Evolutionary conservation across 2,113 vertebrate genomes (phyloP).

Genomic region (Martes martes): DNA sequence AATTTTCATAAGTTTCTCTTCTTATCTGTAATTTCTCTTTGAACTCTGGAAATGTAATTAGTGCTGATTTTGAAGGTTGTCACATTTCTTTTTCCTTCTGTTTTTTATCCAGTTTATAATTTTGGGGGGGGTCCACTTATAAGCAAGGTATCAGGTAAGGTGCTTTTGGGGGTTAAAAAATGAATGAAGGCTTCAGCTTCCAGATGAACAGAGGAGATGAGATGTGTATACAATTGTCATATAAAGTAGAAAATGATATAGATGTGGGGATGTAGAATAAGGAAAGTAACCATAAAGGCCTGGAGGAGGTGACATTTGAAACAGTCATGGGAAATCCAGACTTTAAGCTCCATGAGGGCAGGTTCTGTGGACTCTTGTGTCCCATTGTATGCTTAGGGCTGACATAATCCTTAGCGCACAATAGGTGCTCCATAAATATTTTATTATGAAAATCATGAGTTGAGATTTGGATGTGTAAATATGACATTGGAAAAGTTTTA

Average conservation of each 20-base stretch:
- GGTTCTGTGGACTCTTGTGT: neutral
- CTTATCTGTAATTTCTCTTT: neutral
- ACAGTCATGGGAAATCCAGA: neutral
- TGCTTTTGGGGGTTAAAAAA: neutral
- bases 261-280: neutral
- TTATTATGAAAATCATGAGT: neutral
- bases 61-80: slow-evolving; percentile 12
- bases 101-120: neutral
- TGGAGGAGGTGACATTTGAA: neutral
- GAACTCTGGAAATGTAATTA: slow-evolving; percentile 18
- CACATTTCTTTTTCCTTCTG: neutral
- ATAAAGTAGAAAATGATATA: slow-evolving; percentile 19
- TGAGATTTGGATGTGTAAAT: slow-evolving; percentile 27
- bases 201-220: neutral
- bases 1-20: slow-evolving; percentile 17
- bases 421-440: neutral
- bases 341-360: neutral
- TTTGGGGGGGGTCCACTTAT: neutral
- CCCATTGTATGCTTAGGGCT: neutral
- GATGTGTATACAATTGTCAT: neutral
- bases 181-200: neutral
- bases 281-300: neutral
- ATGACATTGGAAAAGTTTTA: neutral
- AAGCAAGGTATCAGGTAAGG: neutral
- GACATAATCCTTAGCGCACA: neutral